Evolutionary conservation across 2,797 vertebrate genomes (phyloP).

Genomic region (Tokudaia muenninki): DNA sequence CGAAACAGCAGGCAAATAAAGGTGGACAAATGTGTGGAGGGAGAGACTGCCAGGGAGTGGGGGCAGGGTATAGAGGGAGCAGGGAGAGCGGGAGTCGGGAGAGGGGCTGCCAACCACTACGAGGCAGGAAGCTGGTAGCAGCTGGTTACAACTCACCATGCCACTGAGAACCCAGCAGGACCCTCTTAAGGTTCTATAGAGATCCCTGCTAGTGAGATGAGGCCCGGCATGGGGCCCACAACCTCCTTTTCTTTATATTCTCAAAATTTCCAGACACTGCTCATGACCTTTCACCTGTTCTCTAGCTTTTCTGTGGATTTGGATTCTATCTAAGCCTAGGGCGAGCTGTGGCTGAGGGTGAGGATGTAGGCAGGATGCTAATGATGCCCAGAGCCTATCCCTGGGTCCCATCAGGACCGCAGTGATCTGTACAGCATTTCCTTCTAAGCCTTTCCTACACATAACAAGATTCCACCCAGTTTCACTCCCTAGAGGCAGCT

Average conservation of each 20-base stretch:
- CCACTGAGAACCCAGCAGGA: background rate
- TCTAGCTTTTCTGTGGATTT: slow-evolving; percentile 34
- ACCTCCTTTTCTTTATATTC: background rate
- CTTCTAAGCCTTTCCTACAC: slow-evolving; percentile 65
- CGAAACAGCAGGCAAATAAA: slow-evolving; percentile 70
- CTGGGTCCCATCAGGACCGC: slow-evolving; percentile 23
- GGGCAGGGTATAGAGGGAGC: background rate
- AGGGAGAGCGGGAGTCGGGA: background rate
- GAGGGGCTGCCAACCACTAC: slow-evolving; percentile 17
- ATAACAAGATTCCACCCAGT: slow-evolving; percentile 69
- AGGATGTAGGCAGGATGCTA: background rate
- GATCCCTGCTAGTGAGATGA: slow-evolving; percentile 22
- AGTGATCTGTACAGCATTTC: slow-evolving; percentile 57
- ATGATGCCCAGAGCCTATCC: background rate
- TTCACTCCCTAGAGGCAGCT: slow-evolving; percentile 69
- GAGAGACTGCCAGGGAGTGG: background rate
- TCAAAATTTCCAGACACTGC: slow-evolving; percentile 22
- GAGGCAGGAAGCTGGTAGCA: background rate
- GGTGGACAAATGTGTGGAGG: slow-evolving; percentile 27
- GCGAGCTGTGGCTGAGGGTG: background rate
- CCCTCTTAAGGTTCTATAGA: slow-evolving; percentile 12
- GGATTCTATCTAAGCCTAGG: background rate
- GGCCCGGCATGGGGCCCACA: background rate
- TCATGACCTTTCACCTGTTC: background rate
- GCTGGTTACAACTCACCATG: background rate